Base-by-base conservation (phyloP, 2,888 invertebrate species). In the Caenorhabditis becei region DNA sequence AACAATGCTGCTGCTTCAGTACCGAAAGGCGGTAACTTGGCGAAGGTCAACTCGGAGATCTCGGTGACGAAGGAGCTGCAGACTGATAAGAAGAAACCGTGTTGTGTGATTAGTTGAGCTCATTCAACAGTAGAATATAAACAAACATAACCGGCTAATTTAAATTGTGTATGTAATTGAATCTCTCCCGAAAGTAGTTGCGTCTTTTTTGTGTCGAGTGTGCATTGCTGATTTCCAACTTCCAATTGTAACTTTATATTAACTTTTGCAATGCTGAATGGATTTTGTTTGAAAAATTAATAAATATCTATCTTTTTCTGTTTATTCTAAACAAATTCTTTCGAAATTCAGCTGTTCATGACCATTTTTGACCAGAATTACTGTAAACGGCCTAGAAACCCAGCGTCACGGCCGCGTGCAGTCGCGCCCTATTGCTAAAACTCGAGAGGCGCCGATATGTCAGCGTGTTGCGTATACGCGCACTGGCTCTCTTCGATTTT, bases 41-140 rank as follows among this genome's bases (percentile, higher is more conserved):
- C 71, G 16, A 86, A 86, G 56, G 83, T 86, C 26, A 74, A 86
- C 47, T 82, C 82, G 14, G 86, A 86, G 37, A 70, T 84, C 41
- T 86, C 86, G 14, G 82, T 80, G 8, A 65, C 65, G 10, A 79
- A 80, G 32, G 72, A 80, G 28, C 32, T 23, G 7, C 49, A 44
- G 23, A 53, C 58, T 44, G 77, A 74, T 16, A 81, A 84, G 41
- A 80, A 71, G 47, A 86, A 84, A 62, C 71, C 80, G 24, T 86
- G 86, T 51, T 86, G 86, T 54, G 61, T 78, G 14, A 84, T 86
- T 63, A 61, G 69, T 59, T 81, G 51, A 77, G 10, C 20, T 56
- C 16, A 20, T 54, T 65, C 2, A 2, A 7, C 3, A 14, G 5
- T 3, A 54, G 2, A 26, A n/a, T 3, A 54, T 3, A 26, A n/a